phyloP scores from a whole-genome alignment of 2,113 vertebrate genomes.

The Saccopteryx bilineata region DNA sequence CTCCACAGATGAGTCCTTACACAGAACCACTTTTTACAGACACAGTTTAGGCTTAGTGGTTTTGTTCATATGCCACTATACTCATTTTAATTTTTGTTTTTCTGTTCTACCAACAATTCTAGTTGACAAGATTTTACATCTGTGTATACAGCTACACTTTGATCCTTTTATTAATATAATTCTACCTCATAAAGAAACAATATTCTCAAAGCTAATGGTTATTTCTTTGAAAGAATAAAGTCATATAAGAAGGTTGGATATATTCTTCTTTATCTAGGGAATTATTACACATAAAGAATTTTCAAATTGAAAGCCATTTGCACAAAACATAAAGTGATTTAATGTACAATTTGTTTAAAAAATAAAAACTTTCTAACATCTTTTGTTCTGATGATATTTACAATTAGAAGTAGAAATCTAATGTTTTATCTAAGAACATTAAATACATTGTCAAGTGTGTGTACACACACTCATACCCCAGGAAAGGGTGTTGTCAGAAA shows the following conservation, averaged over 20 bases:
- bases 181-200: not conserved
- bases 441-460: not conserved
- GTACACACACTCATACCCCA: not conserved
- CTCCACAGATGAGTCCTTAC: not conserved
- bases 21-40: not conserved
- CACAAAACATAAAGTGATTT: not conserved
- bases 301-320: not conserved
- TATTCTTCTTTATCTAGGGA: not conserved
- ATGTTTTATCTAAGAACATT: not conserved
- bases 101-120: not conserved
- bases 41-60: not conserved
- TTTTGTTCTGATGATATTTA: not conserved
- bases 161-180: not conserved
- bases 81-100: constrained; percentile 33
- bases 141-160: not conserved
- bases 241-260: not conserved
- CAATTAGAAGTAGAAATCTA: not conserved
- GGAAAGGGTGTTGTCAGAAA: not conserved
- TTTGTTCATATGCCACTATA: not conserved
- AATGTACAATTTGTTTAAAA: not conserved
- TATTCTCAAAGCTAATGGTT: not conserved
- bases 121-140: not conserved
- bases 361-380: not conserved
- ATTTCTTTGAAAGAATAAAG: constrained; percentile 38
- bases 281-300: not conserved